Conservation (phyloP, 2,888 invertebrate species). For the Drosophila multiciliata region DNA sequence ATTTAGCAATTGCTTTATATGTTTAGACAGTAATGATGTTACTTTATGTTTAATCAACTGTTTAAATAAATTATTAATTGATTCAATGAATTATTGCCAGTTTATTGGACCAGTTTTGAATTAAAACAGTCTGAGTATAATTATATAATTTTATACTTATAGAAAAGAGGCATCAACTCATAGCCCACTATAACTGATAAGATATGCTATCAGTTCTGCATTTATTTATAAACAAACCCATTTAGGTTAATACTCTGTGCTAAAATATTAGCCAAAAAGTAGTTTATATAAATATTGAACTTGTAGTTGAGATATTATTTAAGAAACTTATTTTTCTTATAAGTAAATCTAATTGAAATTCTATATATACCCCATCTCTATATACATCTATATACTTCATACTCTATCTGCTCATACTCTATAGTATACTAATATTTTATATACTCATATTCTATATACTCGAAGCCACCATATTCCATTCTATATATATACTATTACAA, state of each 20-base stretch:
- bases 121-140: background rate
- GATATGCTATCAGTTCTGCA: constrained; percentile 36
- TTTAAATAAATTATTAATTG: background rate
- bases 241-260: too few relatives aligned
- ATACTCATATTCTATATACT: background rate
- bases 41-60: background rate
- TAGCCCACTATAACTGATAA: constrained; percentile 14
- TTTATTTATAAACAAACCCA: constrained; percentile 1
- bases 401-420: background rate
- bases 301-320: background rate
- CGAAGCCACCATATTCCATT: background rate
- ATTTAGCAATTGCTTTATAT: background rate
- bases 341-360: background rate
- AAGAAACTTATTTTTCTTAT: background rate
- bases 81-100: background rate
- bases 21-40: background rate
- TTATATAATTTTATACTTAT: background rate
- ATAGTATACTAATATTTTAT: background rate
- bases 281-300: background rate
- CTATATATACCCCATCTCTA: too few relatives aligned
- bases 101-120: background rate
- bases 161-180: too few relatives aligned
- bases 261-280: too few relatives aligned
- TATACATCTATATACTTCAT: too few relatives aligned
- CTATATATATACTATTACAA: background rate